phyloP scores from a whole-genome alignment of 1,140 invertebrate species.

The Neodiprion virginianus region DNA sequence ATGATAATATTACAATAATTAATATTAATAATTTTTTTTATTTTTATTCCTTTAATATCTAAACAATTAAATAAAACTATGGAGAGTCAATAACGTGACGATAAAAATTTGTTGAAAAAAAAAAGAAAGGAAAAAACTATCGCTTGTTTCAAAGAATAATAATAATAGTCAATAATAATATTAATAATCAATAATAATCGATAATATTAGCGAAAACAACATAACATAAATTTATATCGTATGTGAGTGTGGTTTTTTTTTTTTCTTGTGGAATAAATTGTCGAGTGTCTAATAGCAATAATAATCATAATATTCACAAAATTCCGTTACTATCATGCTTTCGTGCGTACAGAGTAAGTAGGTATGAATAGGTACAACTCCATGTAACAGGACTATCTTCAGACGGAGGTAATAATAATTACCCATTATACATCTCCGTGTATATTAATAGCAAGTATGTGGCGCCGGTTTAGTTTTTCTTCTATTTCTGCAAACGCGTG shows the following conservation, averaged over 20 bases:
- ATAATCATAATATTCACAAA: too few species aligned
- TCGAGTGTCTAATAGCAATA: too few species aligned
- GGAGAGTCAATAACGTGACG: constrained; percentile 28
- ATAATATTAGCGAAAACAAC: neutral
- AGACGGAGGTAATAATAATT: neutral
- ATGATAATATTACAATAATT: constrained; percentile 27
- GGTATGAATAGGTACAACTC: too few species aligned
- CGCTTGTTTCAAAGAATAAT: constrained; percentile 8
- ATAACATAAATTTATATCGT: neutral
- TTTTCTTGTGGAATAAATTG: too few species aligned
- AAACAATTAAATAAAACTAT: constrained; percentile 1
- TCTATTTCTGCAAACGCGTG: too few species aligned
- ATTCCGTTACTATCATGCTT: too few species aligned
- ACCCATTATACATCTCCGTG: neutral
- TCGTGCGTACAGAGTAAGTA: too few species aligned
- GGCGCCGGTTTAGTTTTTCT: neutral
- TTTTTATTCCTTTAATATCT: constrained; percentile 16
- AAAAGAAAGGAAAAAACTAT: neutral
- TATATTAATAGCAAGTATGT: neutral
- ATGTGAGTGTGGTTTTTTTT: too few species aligned
- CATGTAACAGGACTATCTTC: neutral
- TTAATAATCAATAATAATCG: neutral
- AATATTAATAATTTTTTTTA: constrained; percentile 37
- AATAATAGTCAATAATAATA: constrained; percentile 17
- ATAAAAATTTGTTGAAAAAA: neutral